Percentiles rank a stretch among this genome's conserved stretches.
Evolutionary conservation across 2,797 vertebrate genomes (phyloP).

Genomic region (Schizopygopsis malacanthus): DNA sequence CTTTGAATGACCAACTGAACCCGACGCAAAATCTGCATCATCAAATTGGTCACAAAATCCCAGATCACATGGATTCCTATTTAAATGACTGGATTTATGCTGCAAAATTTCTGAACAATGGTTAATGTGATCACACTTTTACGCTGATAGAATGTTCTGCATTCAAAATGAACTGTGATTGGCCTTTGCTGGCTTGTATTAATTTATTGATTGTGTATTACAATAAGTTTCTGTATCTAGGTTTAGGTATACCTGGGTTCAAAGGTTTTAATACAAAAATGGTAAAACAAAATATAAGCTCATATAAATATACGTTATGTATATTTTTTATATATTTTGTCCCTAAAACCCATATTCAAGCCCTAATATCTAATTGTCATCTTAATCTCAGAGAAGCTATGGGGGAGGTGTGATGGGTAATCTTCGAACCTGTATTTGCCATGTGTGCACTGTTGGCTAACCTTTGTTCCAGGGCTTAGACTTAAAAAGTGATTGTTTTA

Average conservation of each 20-base stretch:
- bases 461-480: background rate
- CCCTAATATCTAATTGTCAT: background rate
- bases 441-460: background rate
- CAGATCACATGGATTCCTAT: background rate
- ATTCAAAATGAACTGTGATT: background rate
- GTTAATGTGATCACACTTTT: background rate
- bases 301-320: background rate
- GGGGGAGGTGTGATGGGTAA: background rate
- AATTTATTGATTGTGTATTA: background rate
- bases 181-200: background rate
- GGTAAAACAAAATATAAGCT: background rate
- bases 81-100: background rate
- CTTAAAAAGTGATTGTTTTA: slow-evolving; percentile 34
- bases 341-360: background rate
- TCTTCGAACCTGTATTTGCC: background rate
- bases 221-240: background rate
- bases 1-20: background rate
- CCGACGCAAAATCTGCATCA: fast-evolving
- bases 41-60: background rate
- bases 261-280: background rate
- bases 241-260: background rate
- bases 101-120: background rate
- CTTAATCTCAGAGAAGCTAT: background rate
- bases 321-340: background rate
- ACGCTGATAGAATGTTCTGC: background rate